Base-by-base conservation (phyloP, 2,797 vertebrate genomes). In the Gephyroberyx darwinii region DNA sequence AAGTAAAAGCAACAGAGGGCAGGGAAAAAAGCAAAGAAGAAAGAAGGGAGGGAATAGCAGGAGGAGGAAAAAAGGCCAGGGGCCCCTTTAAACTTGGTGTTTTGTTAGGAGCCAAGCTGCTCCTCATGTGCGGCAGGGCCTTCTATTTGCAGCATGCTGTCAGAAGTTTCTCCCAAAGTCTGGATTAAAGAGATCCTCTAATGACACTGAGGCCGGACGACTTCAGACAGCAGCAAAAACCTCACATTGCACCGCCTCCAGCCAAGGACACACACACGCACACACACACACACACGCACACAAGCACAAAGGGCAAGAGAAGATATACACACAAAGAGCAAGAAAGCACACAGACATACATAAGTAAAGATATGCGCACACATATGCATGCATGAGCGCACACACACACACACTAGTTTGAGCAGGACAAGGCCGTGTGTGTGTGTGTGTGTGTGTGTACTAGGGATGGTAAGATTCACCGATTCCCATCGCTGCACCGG, bases 141-240 rank as follows among this genome's bases (percentile, higher is more conserved):
- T 82, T 91, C 89, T 92, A 91, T 92, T 92, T 92, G 92, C 81
- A 88, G 90, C 81, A 84, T 86, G 88, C 87, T 89, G 87, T 91
- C 89, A 92, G 83, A 93, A 89, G 87, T 90, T 92, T 91, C 88
- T 92, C 89, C 87, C 88, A 91, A 89, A 86, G 84, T 81, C 82
- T 88, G 91, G 91, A 93, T 94, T 93, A 94, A 94, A 94, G 91
- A 90, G 91, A 91, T 92, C 90, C 90, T 90, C 90, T 92, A 93
- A 94, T 93, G 91, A 92, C 91, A 91, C 84, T 84, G 86, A 93
- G 86, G 86, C 89, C 91, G 90, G 88, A 89, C 87, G 81, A 89
- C 89, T 87, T 93, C 88, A 91, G 88, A 91, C 88, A 82, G 88
- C 82, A 83, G 82, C 59, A 61, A 85, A 88, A 88, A 91, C 84